Base-by-base conservation (phyloP, 2,888 invertebrate genomes). In the Drosophila subquinaria region DNA sequence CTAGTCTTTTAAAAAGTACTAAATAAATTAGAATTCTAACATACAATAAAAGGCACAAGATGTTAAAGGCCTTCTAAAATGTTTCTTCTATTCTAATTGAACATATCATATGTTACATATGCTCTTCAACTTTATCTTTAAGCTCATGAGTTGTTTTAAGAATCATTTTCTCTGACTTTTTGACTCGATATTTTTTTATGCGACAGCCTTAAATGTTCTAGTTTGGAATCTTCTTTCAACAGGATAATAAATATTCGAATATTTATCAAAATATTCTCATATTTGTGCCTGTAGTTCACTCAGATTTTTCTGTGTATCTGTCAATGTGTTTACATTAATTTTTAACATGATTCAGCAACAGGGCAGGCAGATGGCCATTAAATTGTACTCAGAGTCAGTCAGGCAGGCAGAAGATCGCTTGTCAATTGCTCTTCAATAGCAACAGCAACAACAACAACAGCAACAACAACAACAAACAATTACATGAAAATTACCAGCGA, bases 401-500 rank as follows among this genome's bases (percentile, higher is more conserved):
- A 64, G 47, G 30, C 60, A 53, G 67, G 61, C 68, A 63, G 56
- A 63, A 63, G 77, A 78, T 77, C 68, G 74, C 79, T 69, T 74
- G 79, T 73, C 79, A 79, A 73, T 76, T 79, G 76, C 64, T 42
- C 43, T 17, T 73, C 73, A 69, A 78, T 69, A 61, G 56, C 68
- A 76, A 52, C 75, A 68, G 43, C 65, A 79, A 70, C 71, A 76
- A 70, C 83, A 76, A 82, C 70, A 76, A 45, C 71, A 68, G 43
- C 59, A 78, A 80, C 73, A 84, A 65, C 76, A 74, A 73, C 74
- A 74, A 71, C 84, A 77, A 82, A 89, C 88, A 88, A 89, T 87
- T 87, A 87, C 83, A 85, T 73, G 88, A 88, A 89, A 89, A 89
- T 89, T 89, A 82, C 85, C 81, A 85, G 64, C 85, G 89, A 89